Evolutionary conservation across 2,797 vertebrate genomes (phyloP), one percentile per base, ranked within the genome.

Genomic region (Labroides dimidiatus): DNA sequence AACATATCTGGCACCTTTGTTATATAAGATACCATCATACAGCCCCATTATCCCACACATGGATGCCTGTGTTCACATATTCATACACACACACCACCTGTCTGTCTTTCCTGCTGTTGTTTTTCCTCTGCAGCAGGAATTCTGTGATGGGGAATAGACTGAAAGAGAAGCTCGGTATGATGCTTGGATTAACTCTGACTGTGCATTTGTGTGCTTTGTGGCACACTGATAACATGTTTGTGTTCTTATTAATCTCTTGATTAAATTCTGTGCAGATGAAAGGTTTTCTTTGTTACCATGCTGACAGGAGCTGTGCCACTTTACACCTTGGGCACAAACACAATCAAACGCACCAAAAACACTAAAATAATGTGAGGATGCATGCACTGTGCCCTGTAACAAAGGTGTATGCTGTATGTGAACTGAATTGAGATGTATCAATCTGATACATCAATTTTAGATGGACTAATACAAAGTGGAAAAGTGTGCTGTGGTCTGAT

Each of bases 231-330:
- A 77, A 80, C 77, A 64, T 60, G 77, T 89, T 84, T 89, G 77
- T 83, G 80, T 62, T 44, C 78, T 77, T 87, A 90, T 90, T 88
- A 86, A 89, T 87, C 84, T 84, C 78, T 87, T 89, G 82, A 91
- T 93, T 89, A 89, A 84, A 90, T 86, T 87, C 79, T 74, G 61
- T 71, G 50, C 86, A 74, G 57, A 78, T 60, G 80, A 86, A 84
- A 75, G 68, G 69, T 15, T 13, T 1, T 67, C 65, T 80, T 85
- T 87, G 79, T 89, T 78, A 69, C 59, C 69, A 30, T 47, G 10
- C 56, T 63, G 78, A 73, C 53, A 14, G 55, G 39, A 71, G 75
- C 73, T 70, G 67, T 57, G 58, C 21, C 68, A 54, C 53, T 70
- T 71, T 73, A 72, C 52, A 65, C 68, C 50, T 70, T 69, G 21